A percentile compares a stretch with the other conserved stretches of the same genome.
Evolutionary conservation across 2,797 vertebrate genomes (phyloP).

Genomic region (Heterohyrax brucei): DNA sequence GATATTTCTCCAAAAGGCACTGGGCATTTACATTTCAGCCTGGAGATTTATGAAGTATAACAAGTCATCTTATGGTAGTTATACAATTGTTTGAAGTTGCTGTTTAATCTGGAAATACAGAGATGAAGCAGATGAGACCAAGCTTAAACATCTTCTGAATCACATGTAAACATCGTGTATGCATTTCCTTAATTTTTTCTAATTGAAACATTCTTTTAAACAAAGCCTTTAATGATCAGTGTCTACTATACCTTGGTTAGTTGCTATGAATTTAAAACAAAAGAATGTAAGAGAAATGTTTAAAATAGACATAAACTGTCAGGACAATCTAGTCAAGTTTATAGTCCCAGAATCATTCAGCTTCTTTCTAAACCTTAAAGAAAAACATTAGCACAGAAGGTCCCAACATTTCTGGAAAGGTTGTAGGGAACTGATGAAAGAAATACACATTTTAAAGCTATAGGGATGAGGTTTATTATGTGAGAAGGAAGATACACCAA

Average conservation of each 20-base stretch:
- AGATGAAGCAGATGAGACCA: conserved; percentile 47
- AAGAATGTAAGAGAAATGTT: conserved; percentile 46
- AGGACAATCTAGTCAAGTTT: conserved; percentile 64
- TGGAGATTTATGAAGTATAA: not conserved
- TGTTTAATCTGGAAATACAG: conserved; percentile 54
- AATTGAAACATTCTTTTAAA: conserved; percentile 67
- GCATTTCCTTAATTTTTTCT: conserved; percentile 38
- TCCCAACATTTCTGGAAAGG: conserved; percentile 4
- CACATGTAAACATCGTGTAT: not conserved
- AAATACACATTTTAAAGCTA: conserved; percentile 7
- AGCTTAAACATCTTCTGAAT: conserved; percentile 55
- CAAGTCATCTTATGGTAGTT: not conserved
- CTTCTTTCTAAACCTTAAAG: conserved; percentile 45
- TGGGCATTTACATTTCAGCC: conserved; percentile 10
- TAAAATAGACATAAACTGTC: conserved; percentile 38
- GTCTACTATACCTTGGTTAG: not conserved
- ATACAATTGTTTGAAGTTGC: conserved; percentile 30
- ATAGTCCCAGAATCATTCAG: conserved; percentile 19
- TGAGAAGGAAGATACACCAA: conserved; percentile 28
- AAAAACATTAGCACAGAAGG: conserved; percentile 20
- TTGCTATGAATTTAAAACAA: conserved; percentile 62
- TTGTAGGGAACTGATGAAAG: not conserved
- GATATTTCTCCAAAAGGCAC: not conserved
- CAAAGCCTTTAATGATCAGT: conserved; percentile 2
- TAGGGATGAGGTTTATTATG: not conserved